A percentile compares a stretch with the other conserved stretches of the same genome.
Conservation (phyloP, 2,888 invertebrate genomes). For the Strigamia crassipes region DNA sequence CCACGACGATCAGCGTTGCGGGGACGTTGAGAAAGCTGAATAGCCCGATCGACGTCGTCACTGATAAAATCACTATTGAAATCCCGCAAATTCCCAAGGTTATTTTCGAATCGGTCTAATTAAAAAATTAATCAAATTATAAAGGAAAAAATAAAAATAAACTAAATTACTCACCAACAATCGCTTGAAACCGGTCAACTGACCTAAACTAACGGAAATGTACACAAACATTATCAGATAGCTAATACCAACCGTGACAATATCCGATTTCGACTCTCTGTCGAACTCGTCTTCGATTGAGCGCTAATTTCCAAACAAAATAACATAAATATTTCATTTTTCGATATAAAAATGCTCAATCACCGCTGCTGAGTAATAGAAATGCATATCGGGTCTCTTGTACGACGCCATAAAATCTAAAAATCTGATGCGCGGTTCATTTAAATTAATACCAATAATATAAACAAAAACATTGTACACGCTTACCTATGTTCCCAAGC, state of each 20-base stretch:
- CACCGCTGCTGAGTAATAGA: not conserved
- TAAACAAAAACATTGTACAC: slow-evolving; percentile 50
- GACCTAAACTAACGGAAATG: slow-evolving; percentile 83
- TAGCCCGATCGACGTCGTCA: slow-evolving; percentile 87
- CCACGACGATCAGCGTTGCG: slow-evolving; percentile 95
- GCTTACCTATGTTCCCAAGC: slow-evolving; percentile 75
- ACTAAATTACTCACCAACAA: slow-evolving; percentile 35
- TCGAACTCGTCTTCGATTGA: slow-evolving; percentile 65
- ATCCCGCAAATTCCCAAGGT: slow-evolving; percentile 93
- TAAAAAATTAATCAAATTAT: slow-evolving; percentile 1
- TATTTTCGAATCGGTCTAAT: slow-evolving; percentile 88
- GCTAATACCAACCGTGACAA: slow-evolving; percentile 80
- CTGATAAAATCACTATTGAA: slow-evolving; percentile 88
- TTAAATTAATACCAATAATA: slow-evolving; percentile 61
- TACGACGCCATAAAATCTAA: not conserved
- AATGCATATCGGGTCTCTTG: not conserved
- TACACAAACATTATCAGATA: slow-evolving; percentile 93
- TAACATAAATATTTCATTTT: not conserved
- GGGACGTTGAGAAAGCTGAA: slow-evolving; percentile 88
- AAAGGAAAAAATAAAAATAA: not conserved
- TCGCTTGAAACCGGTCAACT: slow-evolving; percentile 66
- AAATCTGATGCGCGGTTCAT: slow-evolving; percentile 57
- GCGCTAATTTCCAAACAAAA: slow-evolving; percentile 56
- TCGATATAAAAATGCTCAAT: not conserved
- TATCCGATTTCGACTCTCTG: slow-evolving; percentile 83